A percentile compares a stretch with the other conserved stretches of the same genome.
Evolutionary conservation across 2,888 invertebrate species (phyloP).

Genomic region (Actias luna): DNA sequence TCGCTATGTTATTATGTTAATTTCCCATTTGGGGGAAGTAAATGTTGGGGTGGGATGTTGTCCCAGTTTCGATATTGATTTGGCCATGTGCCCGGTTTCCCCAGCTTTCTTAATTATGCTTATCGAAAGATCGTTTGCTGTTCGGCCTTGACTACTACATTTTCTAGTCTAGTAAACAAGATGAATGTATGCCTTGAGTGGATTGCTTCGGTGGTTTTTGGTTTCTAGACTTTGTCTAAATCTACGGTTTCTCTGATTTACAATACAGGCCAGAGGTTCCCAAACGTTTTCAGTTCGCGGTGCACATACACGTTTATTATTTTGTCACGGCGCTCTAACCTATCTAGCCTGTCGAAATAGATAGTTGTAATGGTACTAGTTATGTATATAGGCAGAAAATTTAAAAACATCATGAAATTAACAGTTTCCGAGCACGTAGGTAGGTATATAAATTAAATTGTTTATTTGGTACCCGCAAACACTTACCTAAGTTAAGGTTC

Average conservation of each 20-base stretch:
- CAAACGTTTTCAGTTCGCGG: no score
- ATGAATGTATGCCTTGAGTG: not conserved
- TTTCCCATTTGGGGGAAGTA: not conserved
- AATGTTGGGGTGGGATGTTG: not conserved
- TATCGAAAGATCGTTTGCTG: not conserved
- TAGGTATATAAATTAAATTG: no score
- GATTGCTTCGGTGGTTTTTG: not conserved
- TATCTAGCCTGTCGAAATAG: no score
- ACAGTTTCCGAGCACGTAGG: no score
- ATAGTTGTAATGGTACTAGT: no score
- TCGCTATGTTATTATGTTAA: conserved; percentile 5
- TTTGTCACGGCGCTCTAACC: no score
- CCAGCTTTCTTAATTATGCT: not conserved
- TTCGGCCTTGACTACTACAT: not conserved
- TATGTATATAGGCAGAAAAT: no score
- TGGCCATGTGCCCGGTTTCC: conserved; percentile 1
- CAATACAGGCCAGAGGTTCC: no score
- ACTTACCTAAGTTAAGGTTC: no score
- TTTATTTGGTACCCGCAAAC: no score
- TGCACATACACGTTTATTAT: no score
- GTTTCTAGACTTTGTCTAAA: not conserved
- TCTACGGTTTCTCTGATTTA: not conserved
- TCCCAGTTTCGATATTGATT: conserved; percentile 8
- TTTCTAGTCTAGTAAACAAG: not conserved
- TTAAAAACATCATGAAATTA: no score